Base-by-base conservation (phyloP, 2,888 invertebrate genomes). In the Darwinula stevensoni region DNA sequence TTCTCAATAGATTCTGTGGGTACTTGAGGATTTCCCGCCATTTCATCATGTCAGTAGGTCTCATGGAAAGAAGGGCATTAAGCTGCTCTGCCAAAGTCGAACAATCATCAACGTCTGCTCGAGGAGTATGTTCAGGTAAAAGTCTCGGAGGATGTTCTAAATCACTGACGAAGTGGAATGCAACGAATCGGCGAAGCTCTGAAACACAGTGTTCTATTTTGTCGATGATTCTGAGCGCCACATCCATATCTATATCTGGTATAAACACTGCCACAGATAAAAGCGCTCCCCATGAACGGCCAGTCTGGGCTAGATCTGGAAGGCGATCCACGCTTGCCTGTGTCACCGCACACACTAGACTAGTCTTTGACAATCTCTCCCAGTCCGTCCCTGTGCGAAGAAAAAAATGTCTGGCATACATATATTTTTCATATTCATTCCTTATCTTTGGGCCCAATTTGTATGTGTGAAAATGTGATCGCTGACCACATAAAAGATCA, bases 1-100 rank as follows among this genome's bases (percentile, higher is more conserved):
- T 45, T 28, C 45, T 34, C 36, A 45, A 11, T 17, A 40, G 40
- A 27, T 45, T 45, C 26, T 45, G 45, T 4, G 45, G 45, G 16
- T 43, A 44, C 1, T 39, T 35, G 2, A 38, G 36, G 16, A 35
- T 36, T 15, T 40, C 35, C 27, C 40, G 36, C 41, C 41, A 41
- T 4, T 35, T 31, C n/a, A n/a, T n/a, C n/a, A n/a, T n/a, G n/a
- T n/a, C n/a, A n/a, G n/a, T n/a, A n/a, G n/a, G n/a, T n/a, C n/a
- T n/a, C n/a, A n/a, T n/a, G n/a, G n/a, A n/a, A n/a, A n/a, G n/a
- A n/a, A n/a, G n/a, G 6, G 22, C 6, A 22, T 22, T n/a, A n/a
- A 22, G 6, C 9, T 22, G 9, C 6, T 6, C n/a, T 6, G 9
- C 6, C 22, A 22, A n/a, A n/a, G 6, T n/a, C 6, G 22, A 9